Evolutionary conservation across 2,113 vertebrate species (phyloP).

Genomic region (Poeciliopsis turrubarensis): DNA sequence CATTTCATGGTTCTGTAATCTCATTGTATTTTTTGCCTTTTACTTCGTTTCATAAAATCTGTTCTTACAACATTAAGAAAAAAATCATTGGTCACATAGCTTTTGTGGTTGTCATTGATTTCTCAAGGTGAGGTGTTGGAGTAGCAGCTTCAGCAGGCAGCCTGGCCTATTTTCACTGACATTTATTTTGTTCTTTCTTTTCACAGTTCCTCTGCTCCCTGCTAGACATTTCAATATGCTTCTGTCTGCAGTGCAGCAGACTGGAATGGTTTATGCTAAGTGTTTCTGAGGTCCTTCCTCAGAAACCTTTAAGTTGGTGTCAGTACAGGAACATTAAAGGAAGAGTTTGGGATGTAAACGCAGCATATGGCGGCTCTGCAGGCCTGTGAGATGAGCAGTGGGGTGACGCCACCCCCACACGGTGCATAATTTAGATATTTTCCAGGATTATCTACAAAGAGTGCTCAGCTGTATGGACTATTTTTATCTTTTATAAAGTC

Average conservation of each 20-base stretch:
- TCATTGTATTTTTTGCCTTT: not conserved
- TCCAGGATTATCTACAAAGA: not conserved
- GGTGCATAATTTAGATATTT: slow-evolving; percentile 1
- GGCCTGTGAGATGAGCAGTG: slow-evolving; percentile 37
- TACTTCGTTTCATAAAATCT: not conserved
- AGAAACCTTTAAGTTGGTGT: not conserved
- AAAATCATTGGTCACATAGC: not conserved
- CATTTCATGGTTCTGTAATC: not conserved
- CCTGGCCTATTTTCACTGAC: slow-evolving; percentile 31
- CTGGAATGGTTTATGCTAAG: slow-evolving; percentile 8
- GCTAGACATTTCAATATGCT: slow-evolving; percentile 12
- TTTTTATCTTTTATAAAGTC: not conserved
- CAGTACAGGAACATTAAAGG: not conserved
- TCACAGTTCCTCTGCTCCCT: slow-evolving; percentile 18
- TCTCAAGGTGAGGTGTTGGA: not conserved
- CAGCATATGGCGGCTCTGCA: slow-evolving; percentile 56
- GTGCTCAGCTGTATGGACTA: not conserved
- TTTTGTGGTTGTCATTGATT: not conserved
- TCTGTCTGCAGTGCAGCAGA: slow-evolving; percentile 16
- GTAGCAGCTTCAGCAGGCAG: not conserved
- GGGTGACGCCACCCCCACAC: slow-evolving; percentile 21
- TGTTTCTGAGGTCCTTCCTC: not conserved
- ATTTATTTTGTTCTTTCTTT: slow-evolving; percentile 37
- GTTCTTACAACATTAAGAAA: not conserved
- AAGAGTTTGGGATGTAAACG: not conserved